Conservation (phyloP, 2,113 vertebrate genomes). For the Aldabrachelys gigantea region DNA sequence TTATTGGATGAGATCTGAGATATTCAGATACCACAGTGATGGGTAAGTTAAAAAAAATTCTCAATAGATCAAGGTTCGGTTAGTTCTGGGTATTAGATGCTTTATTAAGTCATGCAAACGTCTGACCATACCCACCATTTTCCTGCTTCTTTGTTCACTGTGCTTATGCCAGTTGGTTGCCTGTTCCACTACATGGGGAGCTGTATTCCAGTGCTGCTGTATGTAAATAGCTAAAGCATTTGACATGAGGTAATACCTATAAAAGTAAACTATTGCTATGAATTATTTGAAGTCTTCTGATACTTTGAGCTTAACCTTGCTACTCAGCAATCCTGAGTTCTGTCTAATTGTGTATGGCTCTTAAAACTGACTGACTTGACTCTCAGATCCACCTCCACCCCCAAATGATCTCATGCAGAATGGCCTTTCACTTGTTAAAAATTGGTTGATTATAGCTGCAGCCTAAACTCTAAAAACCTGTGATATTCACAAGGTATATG, state of each 20-base stretch:
- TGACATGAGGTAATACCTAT: neutral
- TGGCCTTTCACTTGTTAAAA: neutral
- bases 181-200: neutral
- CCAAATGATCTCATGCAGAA: neutral
- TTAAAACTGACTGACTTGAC: neutral
- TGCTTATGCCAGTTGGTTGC: neutral
- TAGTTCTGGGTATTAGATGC: neutral
- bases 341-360: neutral
- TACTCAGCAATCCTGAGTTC: neutral
- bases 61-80: neutral
- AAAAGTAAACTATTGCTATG: neutral
- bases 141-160: neutral
- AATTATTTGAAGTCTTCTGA: neutral
- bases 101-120: neutral
- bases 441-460: neutral
- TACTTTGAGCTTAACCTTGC: neutral
- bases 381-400: neutral
- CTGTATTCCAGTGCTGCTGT: neutral
- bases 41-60: neutral
- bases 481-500: neutral
- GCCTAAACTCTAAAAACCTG: neutral
- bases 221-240: neutral
- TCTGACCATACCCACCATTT: neutral
- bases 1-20: neutral
- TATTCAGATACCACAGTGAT: fast-evolving